Conservation (phyloP, 1,140 invertebrate species). For the Neelides sp. region DNA sequence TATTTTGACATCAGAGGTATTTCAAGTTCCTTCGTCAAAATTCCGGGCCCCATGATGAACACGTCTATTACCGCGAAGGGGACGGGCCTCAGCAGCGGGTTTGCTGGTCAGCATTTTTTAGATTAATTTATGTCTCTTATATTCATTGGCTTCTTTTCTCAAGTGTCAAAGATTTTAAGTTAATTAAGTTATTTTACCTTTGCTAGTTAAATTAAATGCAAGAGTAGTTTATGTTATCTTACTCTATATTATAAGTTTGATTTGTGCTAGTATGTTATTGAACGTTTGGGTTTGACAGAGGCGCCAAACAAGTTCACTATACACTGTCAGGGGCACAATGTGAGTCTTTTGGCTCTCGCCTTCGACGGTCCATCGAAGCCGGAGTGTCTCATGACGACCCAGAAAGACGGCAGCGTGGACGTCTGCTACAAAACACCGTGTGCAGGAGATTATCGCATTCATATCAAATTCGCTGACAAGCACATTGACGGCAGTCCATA, state of each 20-base stretch:
- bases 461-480: conserved; percentile 3
- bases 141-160: too few relatives aligned
- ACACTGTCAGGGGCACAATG: conserved; percentile 22
- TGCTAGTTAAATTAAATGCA: neutral
- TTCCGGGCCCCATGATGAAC: conserved; percentile 10
- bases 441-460: conserved; percentile 11
- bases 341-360: conserved; percentile 15
- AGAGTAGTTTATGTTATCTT: too few relatives aligned
- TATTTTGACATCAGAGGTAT: too few relatives aligned
- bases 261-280: neutral
- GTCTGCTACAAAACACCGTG: conserved; percentile 17
- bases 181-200: neutral
- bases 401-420: conserved; percentile 25
- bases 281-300: conserved; percentile 6
- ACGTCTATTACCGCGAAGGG: conserved; percentile 10
- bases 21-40: too few relatives aligned
- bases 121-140: too few relatives aligned
- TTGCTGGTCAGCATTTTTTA: conserved; percentile 1
- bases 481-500: conserved; percentile 25
- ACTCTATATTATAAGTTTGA: too few relatives aligned
- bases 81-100: conserved; percentile 10
- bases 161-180: too few relatives aligned
- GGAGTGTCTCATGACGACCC: conserved; percentile 22
- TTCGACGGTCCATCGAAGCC: conserved; percentile 23
- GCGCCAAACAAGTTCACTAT: conserved; percentile 23